These are phyloP conservation scores for Karalla daura DNA, from an alignment of 2,797 vertebrate species.

Conservation along the genomic window DNA sequence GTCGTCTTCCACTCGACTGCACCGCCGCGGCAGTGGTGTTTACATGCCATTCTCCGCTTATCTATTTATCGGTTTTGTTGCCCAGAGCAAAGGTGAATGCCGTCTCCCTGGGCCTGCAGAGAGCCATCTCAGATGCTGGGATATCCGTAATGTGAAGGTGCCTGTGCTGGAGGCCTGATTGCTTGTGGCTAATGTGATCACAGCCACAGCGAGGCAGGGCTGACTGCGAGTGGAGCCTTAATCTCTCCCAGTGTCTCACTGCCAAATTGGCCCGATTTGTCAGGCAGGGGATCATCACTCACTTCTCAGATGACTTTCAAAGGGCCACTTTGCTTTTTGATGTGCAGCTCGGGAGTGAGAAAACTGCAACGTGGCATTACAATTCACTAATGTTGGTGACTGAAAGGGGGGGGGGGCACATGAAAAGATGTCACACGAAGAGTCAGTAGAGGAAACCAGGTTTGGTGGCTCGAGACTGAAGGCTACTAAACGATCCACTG, in stretches of 20 bases:
- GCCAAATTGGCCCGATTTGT: constrained; percentile 77
- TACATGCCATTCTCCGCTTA: background rate
- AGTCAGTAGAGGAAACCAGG: background rate
- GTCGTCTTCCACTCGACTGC: constrained; percentile 13
- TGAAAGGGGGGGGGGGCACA: constrained; percentile 22
- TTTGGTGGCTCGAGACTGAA: constrained; percentile 1
- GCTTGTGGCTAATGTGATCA: constrained; percentile 78
- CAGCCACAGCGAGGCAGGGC: constrained; percentile 59
- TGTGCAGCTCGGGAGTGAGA: constrained; percentile 59
- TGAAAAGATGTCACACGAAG: constrained; percentile 5
- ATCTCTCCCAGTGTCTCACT: constrained; percentile 70
- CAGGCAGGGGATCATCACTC: constrained; percentile 72
- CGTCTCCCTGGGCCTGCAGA: background rate
- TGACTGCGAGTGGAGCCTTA: constrained; percentile 64
- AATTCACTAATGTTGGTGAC: constrained; percentile 41
- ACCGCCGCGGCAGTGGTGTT: background rate
- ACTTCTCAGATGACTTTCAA: constrained; percentile 72
- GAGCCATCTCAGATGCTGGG: constrained; percentile 22
- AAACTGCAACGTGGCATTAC: constrained; percentile 49
- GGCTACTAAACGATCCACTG: constrained; percentile 3
- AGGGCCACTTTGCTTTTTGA: constrained; percentile 66
- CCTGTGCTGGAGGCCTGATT: constrained; percentile 49
- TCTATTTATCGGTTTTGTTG: constrained; percentile 2
- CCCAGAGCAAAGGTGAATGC: constrained; percentile 12
- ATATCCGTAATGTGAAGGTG: constrained; percentile 62